Evolutionary conservation across 2,888 invertebrate genomes (phyloP), one percentile per base, ranked within the genome.

Genomic region (Chymomyza fuscimana): DNA sequence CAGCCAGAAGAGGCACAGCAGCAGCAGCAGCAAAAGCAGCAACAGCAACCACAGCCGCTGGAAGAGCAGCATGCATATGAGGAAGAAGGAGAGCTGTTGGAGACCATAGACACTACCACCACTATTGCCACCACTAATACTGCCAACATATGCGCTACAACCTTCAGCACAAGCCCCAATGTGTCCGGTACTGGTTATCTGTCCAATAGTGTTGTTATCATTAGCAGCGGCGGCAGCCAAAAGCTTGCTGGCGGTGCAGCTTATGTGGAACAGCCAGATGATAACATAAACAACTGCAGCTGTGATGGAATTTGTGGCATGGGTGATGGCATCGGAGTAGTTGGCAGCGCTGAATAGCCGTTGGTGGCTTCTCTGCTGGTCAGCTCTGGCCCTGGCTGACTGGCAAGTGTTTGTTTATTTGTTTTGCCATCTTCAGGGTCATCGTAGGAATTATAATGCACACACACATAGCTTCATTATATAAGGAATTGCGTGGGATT

Each of bases 71-170:
- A 16, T 15, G 66, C 32, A 4, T 70, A 68, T 1, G 89, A 89
- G 5, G 88, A 86, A 1, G 85, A 88, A 40, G 89, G 81, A 0
- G 77, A 80, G 22, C 54, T 86, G 5, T 66, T 88, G 19, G 89
- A 89, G 64, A 77, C 78, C 9, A 68, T 86, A n/a, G 72, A 86
- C 4, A 89, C 88, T 0, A 86, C 81, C 10, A 85, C 84, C 25
- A 79, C 77, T 25, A 85, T 85, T 4, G 86, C 77, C 25, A 85
- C 66, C 62, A 74, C 75, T 5, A 69, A 63, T 16, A 73, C 56
- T 16, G 16, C 78, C 5, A 81, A 78, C 50, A 65, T 88, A 3
- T 89, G 77, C 72, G 73, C 88, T 67, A 88, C 87, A 3, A 54
- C 82, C 15, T 19, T 83, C 0, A 73, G 74, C 10, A 12, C 65